Evolutionary conservation across 2,888 invertebrate species (phyloP), one percentile per base, ranked within the genome.

Genomic region (Patella depressa): DNA sequence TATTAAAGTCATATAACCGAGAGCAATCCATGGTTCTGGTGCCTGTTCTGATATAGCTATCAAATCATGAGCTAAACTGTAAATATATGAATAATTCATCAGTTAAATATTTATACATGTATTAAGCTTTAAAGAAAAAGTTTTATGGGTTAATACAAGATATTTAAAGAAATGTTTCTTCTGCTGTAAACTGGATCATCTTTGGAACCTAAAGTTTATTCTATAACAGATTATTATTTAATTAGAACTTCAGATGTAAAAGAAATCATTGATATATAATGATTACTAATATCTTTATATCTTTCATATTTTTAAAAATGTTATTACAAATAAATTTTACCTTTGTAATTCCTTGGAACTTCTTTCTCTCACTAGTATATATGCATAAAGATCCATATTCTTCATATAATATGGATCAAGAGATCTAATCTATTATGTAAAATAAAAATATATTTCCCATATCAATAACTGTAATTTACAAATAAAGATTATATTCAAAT

Each of bases 1-100:
- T 0, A 94, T 93, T 86, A 94, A 94, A 83, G 95, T 93, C 74
- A 94, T 94, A 91, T 95, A 95, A 2, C 95, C 96, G 90, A 95
- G 93, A 0, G 95, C 95, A 75, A 96, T 94, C 94, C 96, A 96
- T 78, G 95, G 94, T 87, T 95, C 95, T 4, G 95, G 93, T 2
- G 93, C 93, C 75, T 93, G 93, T 83, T 95, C 93, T 77, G 93
- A 92, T n/a, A 91, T 87, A 17, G 89, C 84, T 83, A 92, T 88
- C 74, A 92, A 89, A 75, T 92, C 91, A 72, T 93, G 92, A 72
- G 94, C 93, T n/a, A 95, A 90, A 75, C 91, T 92, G 81, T 2
- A 81, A 79, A 12, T 54, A 72, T 57, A 74, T 72, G 3, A 54
- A 15, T 24, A 54, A 45, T 45, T 9, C 45, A 45, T 45, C 9